Evolutionary conservation across 2,888 invertebrate species (phyloP).

Genomic region (Eupithecia subfuscata): DNA sequence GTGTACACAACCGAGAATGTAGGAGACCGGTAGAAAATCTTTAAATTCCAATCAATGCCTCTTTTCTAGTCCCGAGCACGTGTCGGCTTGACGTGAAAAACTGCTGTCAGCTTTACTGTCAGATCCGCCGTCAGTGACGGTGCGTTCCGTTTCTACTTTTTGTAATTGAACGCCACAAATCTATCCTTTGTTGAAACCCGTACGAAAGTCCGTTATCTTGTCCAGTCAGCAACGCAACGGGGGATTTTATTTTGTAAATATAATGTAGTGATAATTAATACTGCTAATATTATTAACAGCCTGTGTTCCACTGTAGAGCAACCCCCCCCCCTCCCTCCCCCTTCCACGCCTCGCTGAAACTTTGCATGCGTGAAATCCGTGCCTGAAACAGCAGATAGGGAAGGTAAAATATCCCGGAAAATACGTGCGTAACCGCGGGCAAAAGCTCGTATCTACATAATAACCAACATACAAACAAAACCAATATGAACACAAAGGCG

Average conservation of each 20-base stretch:
- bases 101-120: no score
- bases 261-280: no score
- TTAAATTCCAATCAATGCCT: no score
- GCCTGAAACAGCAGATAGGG: background rate
- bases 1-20: no score
- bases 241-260: no score
- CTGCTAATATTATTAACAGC: background rate
- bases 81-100: no score
- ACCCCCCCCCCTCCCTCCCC: no score
- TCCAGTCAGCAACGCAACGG: background rate
- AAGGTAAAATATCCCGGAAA: background rate
- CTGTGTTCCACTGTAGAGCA: background rate
- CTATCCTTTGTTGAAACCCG: background rate
- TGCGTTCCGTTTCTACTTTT: no score
- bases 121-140: no score
- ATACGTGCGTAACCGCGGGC: background rate
- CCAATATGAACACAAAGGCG: background rate
- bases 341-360: background rate
- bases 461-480: background rate
- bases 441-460: background rate
- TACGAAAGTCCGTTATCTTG: background rate
- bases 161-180: no score
- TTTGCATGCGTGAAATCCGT: slow-evolving; percentile 1
- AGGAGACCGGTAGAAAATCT: no score
- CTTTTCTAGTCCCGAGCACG: no score